Conservation (phyloP, 2,113 vertebrate species). For the Cinclus cinclus region DNA sequence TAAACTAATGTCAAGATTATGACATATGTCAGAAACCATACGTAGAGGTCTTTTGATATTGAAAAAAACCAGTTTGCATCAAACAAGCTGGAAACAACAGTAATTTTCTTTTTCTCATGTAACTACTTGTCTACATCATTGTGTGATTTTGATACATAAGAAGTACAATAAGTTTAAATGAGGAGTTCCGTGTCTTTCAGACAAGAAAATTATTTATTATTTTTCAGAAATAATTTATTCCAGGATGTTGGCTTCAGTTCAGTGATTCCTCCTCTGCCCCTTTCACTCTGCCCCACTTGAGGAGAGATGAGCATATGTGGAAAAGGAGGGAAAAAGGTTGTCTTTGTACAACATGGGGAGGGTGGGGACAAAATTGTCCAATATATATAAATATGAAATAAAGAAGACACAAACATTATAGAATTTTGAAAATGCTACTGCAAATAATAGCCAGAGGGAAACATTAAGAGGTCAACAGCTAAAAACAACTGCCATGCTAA, state of each 20-base stretch:
- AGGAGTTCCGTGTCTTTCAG: background rate
- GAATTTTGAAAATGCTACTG: background rate
- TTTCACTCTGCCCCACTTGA: background rate
- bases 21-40: background rate
- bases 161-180: background rate
- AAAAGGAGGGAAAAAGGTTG: background rate
- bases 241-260: background rate
- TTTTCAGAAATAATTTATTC: background rate
- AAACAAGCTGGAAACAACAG: background rate
- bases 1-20: background rate
- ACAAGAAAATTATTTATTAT: background rate
- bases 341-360: background rate
- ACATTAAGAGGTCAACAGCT: background rate
- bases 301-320: background rate
- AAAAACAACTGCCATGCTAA: background rate
- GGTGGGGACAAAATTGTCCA: background rate
- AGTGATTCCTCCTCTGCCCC: background rate
- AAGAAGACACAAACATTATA: background rate
- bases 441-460: background rate
- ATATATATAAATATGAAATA: background rate
- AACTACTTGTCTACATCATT: background rate
- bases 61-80: background rate
- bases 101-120: background rate
- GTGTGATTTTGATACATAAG: background rate
- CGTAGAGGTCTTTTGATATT: background rate